phyloP scores from a whole-genome alignment of 2,113 vertebrate species.

The Tragelaphus scriptus region DNA sequence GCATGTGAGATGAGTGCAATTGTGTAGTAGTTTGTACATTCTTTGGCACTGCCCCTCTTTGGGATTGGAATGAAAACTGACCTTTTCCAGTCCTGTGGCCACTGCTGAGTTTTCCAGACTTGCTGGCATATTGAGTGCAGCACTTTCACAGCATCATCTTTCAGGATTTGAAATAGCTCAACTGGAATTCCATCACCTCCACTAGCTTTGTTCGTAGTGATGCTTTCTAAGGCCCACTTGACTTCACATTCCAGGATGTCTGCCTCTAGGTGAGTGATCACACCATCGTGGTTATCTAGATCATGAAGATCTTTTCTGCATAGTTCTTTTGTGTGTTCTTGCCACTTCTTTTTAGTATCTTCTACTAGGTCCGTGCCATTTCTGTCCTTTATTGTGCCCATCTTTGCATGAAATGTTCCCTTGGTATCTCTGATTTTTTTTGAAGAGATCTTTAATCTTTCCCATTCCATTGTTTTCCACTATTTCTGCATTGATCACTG shows the following conservation, averaged over 20 bases:
- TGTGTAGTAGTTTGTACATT: background rate
- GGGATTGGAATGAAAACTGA: background rate
- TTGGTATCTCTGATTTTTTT: background rate
- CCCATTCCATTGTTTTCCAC: background rate
- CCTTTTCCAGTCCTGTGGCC: background rate
- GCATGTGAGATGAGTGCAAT: background rate
- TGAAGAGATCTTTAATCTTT: background rate
- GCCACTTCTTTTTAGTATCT: background rate
- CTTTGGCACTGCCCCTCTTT: background rate
- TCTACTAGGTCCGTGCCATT: background rate
- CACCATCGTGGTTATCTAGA: background rate
- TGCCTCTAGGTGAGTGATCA: background rate
- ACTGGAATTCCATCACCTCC: background rate
- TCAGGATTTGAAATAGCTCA: background rate
- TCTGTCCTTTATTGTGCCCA: background rate
- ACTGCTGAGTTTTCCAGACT: background rate
- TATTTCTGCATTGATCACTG: background rate
- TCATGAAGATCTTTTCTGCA: background rate
- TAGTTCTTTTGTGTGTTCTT: background rate
- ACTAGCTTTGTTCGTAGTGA: background rate
- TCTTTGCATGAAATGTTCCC: background rate
- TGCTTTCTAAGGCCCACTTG: background rate
- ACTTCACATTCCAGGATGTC: background rate
- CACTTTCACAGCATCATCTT: background rate
- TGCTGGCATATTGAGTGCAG: background rate